A percentile compares a stretch with the other conserved stretches of the same genome.
These are phyloP conservation scores for human DNA, from an alignment of 2,113 vertebrate genomes.

Conservation along the genomic window DNA sequence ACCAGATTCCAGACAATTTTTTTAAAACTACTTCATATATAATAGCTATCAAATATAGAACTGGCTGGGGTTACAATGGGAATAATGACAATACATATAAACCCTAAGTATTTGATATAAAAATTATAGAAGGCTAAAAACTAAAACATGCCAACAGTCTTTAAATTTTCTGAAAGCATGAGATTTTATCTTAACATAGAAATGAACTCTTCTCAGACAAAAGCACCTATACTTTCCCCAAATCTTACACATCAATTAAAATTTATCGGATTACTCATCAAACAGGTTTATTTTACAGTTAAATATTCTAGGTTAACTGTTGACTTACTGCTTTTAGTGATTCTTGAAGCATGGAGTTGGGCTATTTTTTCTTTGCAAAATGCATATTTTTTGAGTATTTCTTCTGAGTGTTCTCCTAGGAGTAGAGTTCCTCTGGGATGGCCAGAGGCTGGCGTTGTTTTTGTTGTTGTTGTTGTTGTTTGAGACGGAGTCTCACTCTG, in stretches of 20 bases:
- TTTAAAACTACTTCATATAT: background rate
- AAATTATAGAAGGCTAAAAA: background rate
- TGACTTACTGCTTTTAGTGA: constrained; percentile 79
- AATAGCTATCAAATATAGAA: background rate
- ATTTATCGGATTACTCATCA: background rate
- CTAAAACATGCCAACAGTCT: background rate
- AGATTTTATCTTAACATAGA: background rate
- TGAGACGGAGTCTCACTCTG: too few relatives aligned
- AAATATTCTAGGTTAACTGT: constrained; percentile 75
- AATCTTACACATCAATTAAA: background rate
- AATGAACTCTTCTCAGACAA: background rate
- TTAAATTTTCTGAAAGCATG: background rate
- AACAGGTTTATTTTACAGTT: background rate
- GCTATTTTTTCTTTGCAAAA: constrained; percentile 83
- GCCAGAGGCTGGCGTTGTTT: constrained; percentile 85
- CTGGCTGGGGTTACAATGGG: background rate
- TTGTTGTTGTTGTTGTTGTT: too few relatives aligned
- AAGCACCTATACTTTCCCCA: background rate
- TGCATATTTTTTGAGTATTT: constrained; percentile 86
- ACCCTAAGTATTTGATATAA: background rate
- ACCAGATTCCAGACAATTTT: background rate
- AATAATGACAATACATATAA: background rate
- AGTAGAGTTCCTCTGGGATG: constrained; percentile 77
- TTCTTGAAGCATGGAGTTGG: constrained; percentile 78
- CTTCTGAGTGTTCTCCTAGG: constrained; percentile 87